Conservation (phyloP, 1,140 invertebrate genomes). For the Drosophila virilis region DNA sequence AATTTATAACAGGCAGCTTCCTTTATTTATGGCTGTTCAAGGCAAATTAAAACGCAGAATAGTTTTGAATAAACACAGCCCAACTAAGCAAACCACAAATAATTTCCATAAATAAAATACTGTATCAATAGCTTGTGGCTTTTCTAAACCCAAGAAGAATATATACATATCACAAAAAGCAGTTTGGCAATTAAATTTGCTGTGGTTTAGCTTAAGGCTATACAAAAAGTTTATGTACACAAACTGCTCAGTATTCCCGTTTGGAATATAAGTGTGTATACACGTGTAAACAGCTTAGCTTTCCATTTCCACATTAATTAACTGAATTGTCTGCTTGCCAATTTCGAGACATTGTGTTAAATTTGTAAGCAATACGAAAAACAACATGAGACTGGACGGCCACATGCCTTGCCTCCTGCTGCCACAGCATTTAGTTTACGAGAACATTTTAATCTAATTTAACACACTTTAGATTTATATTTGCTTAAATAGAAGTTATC, state of each 20-base stretch:
- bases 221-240: conserved; percentile 1
- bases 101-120: background rate
- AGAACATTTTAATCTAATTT: conserved; percentile 83
- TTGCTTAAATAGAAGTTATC: conserved; percentile 82
- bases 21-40: background rate
- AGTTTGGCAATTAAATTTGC: conserved; percentile 3
- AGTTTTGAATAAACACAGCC: background rate
- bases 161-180: background rate
- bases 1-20: background rate
- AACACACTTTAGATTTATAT: conserved; percentile 83
- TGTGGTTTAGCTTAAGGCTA: conserved; percentile 8
- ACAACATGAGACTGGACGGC: conserved; percentile 21
- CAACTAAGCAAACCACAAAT: background rate
- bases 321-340: conserved; percentile 40
- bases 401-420: too few species aligned
- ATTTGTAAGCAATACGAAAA: conserved; percentile 36
- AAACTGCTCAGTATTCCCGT: background rate
- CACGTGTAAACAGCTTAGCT: conserved; percentile 43
- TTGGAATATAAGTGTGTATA: background rate
- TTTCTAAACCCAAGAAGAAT: background rate
- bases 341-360: conserved; percentile 32
- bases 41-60: background rate
- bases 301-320: conserved; percentile 65
- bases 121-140: conserved; percentile 15
- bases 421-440: conserved; percentile 66